Evolutionary conservation across 2,888 invertebrate species (phyloP), one percentile per base, ranked within the genome.

Genomic region (Endomychus coccineus): DNA sequence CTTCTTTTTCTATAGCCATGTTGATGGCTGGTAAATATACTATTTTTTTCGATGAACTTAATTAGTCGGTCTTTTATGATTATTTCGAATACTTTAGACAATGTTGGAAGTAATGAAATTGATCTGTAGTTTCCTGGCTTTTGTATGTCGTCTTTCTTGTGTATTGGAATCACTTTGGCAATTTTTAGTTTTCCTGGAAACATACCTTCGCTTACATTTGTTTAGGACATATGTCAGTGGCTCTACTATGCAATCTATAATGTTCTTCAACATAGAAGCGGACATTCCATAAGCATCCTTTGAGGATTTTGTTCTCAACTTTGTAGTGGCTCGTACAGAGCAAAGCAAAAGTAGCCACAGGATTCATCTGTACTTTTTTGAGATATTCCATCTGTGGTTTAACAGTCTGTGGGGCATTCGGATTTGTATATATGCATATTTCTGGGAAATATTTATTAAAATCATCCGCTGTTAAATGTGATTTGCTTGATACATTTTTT

Each of bases 81-180:
- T 34, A 30, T 25, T 40, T 44, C 40, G 11, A 36, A 34, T 13
- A 44, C 13, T 30, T 40, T 43, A 13, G 37, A 27, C n/a, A 44
- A 29, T 11, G 29, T 27, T 5, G 37, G 37, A 2, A 44, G 27
- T 16, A 43, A 19, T 9, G 43, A 36, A 27, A 44, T 22, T 11
- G 43, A 43, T 27, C 43, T 34, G 28, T 43, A 44, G 27, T 43
- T 44, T 16, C 33, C 33, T 23, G 29, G 31, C 14, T 31, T 22
- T 16, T 17, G 22, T 16, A 7, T 30, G 22, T 38, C 34, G 28
- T 36, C 39, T 12, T 35, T 41, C 36, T 45, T 45, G 33, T 22
- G 36, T 16, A 45, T 21, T 16, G 42, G 40, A 12, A 37, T 27
- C 7, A 43, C 34, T 22, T 38, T 40, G 22, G 43, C 37, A n/a